A percentile compares a stretch with the other conserved stretches of the same genome.
Evolutionary conservation across 2,113 vertebrate genomes (phyloP).

Genomic region (Limanda limanda): DNA sequence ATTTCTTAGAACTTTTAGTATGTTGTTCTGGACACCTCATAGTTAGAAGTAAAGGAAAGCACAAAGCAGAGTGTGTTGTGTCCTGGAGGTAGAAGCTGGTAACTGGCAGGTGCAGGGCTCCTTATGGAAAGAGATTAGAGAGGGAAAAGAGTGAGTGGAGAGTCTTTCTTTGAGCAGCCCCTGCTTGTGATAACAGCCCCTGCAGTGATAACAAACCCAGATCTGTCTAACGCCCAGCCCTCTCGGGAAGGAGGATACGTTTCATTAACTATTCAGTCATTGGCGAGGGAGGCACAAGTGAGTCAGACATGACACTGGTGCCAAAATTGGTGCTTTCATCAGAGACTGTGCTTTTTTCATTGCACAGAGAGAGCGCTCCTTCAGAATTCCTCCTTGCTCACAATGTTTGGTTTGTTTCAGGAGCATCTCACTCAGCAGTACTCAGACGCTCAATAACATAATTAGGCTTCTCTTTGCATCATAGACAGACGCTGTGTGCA

Average conservation of each 20-base stretch:
- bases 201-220: conserved; percentile 72
- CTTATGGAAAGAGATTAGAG: conserved; percentile 39
- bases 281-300: conserved; percentile 32
- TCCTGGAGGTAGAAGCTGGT: conserved; percentile 38
- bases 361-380: conserved; percentile 11
- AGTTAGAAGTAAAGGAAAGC: conserved; percentile 9
- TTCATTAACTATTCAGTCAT: conserved; percentile 69
- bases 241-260: conserved; percentile 58
- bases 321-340: conserved; percentile 49
- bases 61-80: conserved; percentile 4
- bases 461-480: conserved; percentile 3
- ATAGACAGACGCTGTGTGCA: not conserved
- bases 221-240: conserved; percentile 65
- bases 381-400: conserved; percentile 5
- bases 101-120: conserved; percentile 68
- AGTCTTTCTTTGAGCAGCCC: conserved; percentile 52
- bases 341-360: conserved; percentile 53
- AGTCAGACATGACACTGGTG: conserved; percentile 45
- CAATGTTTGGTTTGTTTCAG: conserved; percentile 33
- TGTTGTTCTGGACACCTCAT: too few relatives aligned
- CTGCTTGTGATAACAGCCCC: conserved; percentile 52
- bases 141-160: conserved; percentile 12
- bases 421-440: not conserved
- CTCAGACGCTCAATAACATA: not conserved
- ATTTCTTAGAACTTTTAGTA: too few relatives aligned